Evolutionary conservation across 2,113 vertebrate genomes (phyloP), one percentile per base, ranked within the genome.

Genomic region (Willisornis vidua): DNA sequence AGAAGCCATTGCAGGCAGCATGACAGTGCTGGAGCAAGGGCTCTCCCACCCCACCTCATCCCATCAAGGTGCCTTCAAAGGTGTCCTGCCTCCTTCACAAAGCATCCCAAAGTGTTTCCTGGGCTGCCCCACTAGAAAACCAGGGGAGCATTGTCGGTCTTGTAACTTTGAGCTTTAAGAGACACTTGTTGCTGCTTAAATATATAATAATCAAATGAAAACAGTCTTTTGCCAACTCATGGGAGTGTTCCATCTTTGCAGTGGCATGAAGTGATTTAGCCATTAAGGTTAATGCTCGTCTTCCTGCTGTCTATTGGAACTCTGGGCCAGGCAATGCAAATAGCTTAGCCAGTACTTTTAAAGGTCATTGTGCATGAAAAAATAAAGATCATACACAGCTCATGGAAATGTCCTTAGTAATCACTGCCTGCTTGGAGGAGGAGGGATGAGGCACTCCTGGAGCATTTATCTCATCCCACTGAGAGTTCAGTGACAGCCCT

Each of bases 261-360:
- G 94, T 96, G 96, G 95, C 93, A 96, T 76, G 90, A 68, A 61
- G 92, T 97, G 97, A 98, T 98, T 98, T 97, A 97, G 96, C 93
- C 96, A 97, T 98, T 98, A 98, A 97, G 96, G 97, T 97, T 98
- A 98, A 98, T 97, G 97, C 97, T 98, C 18, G 33, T 98, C 96
- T 98, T 97, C 92, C 94, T 77, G 91, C 95, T 97, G 92, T 91
- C 97, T 97, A 89, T 91, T 95, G 97, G 92, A 98, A 97, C 95
- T 97, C 96, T 92, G 93, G 93, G 93, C 91, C 96, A 97, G 97
- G 96, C 95, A 98, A 94, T 97, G 94, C 97, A 98, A 98, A 98
- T 97, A 97, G 97, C 97, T 98, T 98, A 98, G 96, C 94, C 97
- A 89, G 98, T 98, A 95, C 90, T 98, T 98, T 98, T 98, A 98